Conservation (phyloP, 2,888 invertebrate species). For the Parnassius orleans region DNA sequence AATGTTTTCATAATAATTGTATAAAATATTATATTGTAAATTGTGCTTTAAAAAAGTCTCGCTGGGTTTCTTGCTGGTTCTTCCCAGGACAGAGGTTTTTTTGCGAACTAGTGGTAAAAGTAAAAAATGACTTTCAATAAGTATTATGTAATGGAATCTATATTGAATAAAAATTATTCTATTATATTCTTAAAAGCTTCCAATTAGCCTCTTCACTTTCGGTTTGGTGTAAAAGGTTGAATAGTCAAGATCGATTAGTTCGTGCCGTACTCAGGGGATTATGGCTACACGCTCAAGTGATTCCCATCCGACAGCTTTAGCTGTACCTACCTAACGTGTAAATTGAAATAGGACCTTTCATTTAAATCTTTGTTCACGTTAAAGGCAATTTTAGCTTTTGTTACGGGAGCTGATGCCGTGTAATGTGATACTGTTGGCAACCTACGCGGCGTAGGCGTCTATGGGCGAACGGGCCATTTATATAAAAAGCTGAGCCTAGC, state of each 20-base stretch:
- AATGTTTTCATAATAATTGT: too few relatives aligned
- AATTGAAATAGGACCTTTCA: slow-evolving; percentile 4
- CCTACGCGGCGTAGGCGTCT: slow-evolving; percentile 29
- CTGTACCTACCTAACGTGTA: neutral
- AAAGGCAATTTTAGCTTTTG: slow-evolving; percentile 11
- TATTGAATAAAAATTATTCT: too few relatives aligned
- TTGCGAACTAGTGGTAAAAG: too few relatives aligned
- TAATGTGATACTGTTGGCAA: slow-evolving; percentile 21
- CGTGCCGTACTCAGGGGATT: neutral
- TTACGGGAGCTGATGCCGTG: neutral
- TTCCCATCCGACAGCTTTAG: neutral
- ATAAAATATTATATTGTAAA: too few relatives aligned
- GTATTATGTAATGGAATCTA: too few relatives aligned
- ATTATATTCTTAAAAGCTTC: too few relatives aligned
- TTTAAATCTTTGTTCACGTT: neutral
- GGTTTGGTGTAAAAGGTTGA: neutral
- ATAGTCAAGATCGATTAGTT: neutral
- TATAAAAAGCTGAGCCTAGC: neutral
- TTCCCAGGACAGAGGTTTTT: too few relatives aligned
- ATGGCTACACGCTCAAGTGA: slow-evolving; percentile 8
- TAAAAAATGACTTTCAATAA: too few relatives aligned
- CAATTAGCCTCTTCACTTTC: neutral
- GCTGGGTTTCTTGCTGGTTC: too few relatives aligned
- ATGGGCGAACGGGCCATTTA: slow-evolving; percentile 23
- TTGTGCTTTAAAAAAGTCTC: too few relatives aligned